Evolutionary conservation across 2,888 invertebrate species (phyloP).

Genomic region (Acanthococcus lagerstroemiae): DNA sequence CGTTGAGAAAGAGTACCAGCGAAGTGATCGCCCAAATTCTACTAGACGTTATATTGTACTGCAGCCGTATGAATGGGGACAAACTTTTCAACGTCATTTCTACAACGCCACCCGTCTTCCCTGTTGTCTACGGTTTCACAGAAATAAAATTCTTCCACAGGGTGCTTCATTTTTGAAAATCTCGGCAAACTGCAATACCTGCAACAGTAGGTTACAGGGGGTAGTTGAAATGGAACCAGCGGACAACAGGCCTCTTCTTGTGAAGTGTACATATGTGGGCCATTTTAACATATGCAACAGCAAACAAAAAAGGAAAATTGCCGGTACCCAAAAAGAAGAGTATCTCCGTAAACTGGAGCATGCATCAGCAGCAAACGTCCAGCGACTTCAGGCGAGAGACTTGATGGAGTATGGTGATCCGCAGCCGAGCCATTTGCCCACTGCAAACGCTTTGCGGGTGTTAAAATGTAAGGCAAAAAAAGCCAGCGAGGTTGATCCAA

Average conservation of each 20-base stretch:
- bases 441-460: slow-evolving; percentile 16
- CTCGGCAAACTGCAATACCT: background rate
- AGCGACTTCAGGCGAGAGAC: slow-evolving; percentile 19
- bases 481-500: slow-evolving; percentile 3
- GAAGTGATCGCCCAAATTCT: too few species aligned
- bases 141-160: background rate
- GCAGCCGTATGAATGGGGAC: background rate
- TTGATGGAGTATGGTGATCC: slow-evolving; percentile 30
- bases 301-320: slow-evolving; percentile 12
- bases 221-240: background rate
- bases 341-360: slow-evolving; percentile 12
- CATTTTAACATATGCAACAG: background rate
- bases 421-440: slow-evolving; percentile 27
- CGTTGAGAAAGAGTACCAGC: too few species aligned
- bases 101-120: background rate
- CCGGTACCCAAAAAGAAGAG: background rate
- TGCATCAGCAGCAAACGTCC: slow-evolving; percentile 8
- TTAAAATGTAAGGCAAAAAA: slow-evolving; percentile 12
- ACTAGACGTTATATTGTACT: too few species aligned
- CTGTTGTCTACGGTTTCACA: background rate
- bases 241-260: background rate
- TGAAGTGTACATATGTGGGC: background rate
- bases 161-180: background rate
- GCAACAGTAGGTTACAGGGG: background rate
- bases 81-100: background rate